phyloP scores from a whole-genome alignment of 2,797 vertebrate genomes.

The Sciurus vulgaris region DNA sequence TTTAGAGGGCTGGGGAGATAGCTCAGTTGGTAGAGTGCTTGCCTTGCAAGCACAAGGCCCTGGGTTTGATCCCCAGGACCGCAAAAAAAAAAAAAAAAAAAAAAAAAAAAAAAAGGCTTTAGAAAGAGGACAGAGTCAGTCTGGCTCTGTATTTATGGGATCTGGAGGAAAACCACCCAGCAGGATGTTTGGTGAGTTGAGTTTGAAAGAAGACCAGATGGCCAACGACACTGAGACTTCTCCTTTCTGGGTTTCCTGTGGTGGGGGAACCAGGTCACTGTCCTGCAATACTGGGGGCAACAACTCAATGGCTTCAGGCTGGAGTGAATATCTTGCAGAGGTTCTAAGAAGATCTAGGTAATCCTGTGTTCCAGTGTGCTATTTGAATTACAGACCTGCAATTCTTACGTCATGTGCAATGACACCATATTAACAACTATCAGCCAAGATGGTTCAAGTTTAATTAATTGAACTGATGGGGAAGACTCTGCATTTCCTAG shows the following conservation, averaged over 20 bases:
- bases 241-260: constrained; percentile 90
- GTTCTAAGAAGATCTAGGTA: constrained; percentile 96
- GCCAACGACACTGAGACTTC: constrained; percentile 91
- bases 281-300: constrained; percentile 92
- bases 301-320: constrained; percentile 91
- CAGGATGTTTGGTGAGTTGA: constrained; percentile 91
- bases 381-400: constrained; percentile 94
- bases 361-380: constrained; percentile 93
- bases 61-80: too few relatives aligned
- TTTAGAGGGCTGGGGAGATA: too few relatives aligned
- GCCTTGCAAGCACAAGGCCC: too few relatives aligned
- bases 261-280: constrained; percentile 92
- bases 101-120: too few relatives aligned
- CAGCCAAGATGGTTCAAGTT: constrained; percentile 95
- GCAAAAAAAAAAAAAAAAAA: too few relatives aligned
- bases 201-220: constrained; percentile 92
- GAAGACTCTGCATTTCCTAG: constrained; percentile 90
- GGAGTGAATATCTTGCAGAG: constrained; percentile 93
- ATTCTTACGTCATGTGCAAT: constrained; percentile 92
- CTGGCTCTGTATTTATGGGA: constrained; percentile 91
- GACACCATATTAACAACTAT: constrained; percentile 93
- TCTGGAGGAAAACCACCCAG: constrained; percentile 93
- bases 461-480: constrained; percentile 92
- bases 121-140: constrained; percentile 93
- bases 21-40: too few relatives aligned